phyloP scores from a whole-genome alignment of 1,140 invertebrate genomes.

The Palaemon carinicauda region DNA sequence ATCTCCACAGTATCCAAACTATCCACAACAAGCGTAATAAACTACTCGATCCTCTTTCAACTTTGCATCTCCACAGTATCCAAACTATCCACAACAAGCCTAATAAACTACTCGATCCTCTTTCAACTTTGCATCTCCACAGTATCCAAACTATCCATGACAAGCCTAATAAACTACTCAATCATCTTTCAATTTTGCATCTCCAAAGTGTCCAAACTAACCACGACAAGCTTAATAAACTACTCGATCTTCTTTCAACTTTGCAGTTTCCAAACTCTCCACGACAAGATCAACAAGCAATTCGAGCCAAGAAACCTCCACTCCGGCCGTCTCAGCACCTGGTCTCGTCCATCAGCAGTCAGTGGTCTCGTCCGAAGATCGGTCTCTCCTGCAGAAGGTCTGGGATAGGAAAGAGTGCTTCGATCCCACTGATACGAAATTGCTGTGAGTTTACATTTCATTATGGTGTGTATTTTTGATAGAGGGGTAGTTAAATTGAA shows the following conservation, averaged over 20 bases:
- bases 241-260: background rate
- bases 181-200: background rate
- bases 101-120: too few species aligned
- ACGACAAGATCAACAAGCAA: conserved; percentile 50
- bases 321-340: conserved; percentile 31
- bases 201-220: conserved; percentile 60
- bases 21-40: too few species aligned
- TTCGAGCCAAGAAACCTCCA: conserved; percentile 65
- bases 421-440: conserved; percentile 37
- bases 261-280: conserved; percentile 60
- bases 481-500: too few species aligned
- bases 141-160: too few species aligned
- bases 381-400: conserved; percentile 58
- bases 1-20: too few species aligned
- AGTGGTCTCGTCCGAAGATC: conserved; percentile 56
- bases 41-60: too few species aligned
- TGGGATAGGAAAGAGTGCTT: conserved; percentile 51
- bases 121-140: too few species aligned
- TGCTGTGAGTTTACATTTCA: conserved; percentile 55
- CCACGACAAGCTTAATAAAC: conserved; percentile 52
- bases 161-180: too few species aligned
- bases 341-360: conserved; percentile 40
- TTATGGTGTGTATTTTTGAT: too few species aligned
- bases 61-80: too few species aligned
- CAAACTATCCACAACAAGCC: too few species aligned